phyloP scores from a whole-genome alignment of 2,113 vertebrate species.

The Antechinus flavipes region DNA sequence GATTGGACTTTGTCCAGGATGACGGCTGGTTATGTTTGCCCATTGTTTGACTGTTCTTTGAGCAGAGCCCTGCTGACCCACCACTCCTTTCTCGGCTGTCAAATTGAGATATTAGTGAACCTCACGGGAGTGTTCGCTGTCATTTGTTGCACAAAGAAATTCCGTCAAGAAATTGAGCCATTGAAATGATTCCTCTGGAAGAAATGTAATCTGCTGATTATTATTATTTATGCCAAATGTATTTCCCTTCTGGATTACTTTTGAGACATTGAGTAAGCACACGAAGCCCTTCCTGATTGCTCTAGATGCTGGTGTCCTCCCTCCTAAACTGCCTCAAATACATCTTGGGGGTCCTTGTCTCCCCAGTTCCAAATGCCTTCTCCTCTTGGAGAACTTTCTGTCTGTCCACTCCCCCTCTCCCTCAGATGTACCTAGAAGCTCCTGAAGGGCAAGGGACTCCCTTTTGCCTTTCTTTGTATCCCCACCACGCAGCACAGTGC shows the following conservation, averaged over 20 bases:
- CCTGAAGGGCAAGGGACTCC: not conserved
- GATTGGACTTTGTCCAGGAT: accelerated
- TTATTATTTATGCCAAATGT: not conserved
- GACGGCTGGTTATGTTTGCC: not conserved
- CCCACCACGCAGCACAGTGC: not conserved
- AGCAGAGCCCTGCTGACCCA: no score
- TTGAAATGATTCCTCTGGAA: not conserved
- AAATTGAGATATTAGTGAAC: no score
- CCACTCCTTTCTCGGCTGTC: not conserved
- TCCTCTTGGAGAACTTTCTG: not conserved
- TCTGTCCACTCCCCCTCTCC: no score
- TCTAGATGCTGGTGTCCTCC: not conserved
- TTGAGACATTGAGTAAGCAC: not conserved
- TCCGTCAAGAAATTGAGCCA: not conserved
- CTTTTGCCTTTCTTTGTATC: not conserved
- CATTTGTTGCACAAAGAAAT: not conserved
- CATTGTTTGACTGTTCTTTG: not conserved
- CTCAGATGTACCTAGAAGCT: not conserved
- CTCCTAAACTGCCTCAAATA: not conserved
- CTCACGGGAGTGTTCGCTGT: not conserved
- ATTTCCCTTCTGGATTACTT: not conserved
- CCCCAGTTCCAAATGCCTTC: not conserved
- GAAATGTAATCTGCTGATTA: not conserved
- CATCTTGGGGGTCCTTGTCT: not conserved
- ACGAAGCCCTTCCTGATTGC: not conserved